Conservation (phyloP, 2,888 invertebrate genomes). For the Eupithecia tripunctaria region DNA sequence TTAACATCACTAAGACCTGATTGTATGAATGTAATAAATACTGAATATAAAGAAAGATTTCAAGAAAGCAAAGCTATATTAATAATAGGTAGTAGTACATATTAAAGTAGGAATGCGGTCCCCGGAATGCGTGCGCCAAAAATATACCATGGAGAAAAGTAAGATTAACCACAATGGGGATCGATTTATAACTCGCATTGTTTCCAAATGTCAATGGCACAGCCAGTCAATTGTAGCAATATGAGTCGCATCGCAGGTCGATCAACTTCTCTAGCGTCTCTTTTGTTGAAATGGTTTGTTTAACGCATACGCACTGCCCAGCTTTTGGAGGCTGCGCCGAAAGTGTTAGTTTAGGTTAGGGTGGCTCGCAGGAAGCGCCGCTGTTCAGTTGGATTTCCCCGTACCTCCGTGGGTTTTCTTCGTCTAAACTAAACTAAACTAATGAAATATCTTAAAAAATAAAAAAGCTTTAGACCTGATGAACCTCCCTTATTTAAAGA, state of each 20-base stretch:
- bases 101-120: not conserved
- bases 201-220: slow-evolving; percentile 43
- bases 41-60: too few relatives aligned
- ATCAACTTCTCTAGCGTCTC: slow-evolving; percentile 51
- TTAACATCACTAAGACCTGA: too few relatives aligned
- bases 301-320: not conserved
- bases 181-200: slow-evolving; percentile 41
- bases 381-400: too few relatives aligned
- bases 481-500: too few relatives aligned
- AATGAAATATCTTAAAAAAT: too few relatives aligned
- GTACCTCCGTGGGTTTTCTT: too few relatives aligned
- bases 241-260: slow-evolving; percentile 51
- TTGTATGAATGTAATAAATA: too few relatives aligned
- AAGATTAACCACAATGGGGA: slow-evolving; percentile 28
- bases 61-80: not conserved
- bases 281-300: slow-evolving; percentile 38
- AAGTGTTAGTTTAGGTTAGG: too few relatives aligned
- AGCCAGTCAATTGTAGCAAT: slow-evolving; percentile 37
- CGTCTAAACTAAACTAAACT: too few relatives aligned
- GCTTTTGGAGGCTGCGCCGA: too few relatives aligned
- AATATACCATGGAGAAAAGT: slow-evolving; percentile 14
- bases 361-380: too few relatives aligned
- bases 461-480: too few relatives aligned
- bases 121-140: slow-evolving; percentile 15
- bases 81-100: not conserved